Percentiles rank a stretch among this genome's conserved stretches.
Conservation (phyloP, 1,140 invertebrate species). For the Penaeus indicus region DNA sequence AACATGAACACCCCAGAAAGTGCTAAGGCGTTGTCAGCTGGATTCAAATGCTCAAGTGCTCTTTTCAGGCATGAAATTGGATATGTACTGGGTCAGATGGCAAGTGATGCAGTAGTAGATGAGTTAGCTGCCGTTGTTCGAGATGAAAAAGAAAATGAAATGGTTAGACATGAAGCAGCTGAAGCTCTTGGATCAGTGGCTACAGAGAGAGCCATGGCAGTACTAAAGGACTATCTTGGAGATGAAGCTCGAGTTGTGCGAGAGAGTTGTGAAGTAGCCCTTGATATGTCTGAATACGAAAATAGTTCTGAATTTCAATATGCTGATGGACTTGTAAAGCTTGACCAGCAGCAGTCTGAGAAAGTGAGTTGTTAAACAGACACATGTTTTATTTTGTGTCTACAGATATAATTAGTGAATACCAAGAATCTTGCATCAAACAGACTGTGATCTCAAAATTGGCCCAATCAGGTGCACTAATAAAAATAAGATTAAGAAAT, state of each 20-base stretch:
- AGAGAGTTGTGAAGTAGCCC: slow-evolving; percentile 96
- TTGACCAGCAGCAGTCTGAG: slow-evolving; percentile 33
- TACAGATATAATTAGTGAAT: too few relatives aligned
- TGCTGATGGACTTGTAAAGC: slow-evolving; percentile 73
- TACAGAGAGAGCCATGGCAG: slow-evolving; percentile 84
- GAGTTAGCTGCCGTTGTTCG: slow-evolving; percentile 82
- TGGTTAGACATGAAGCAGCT: slow-evolving; percentile 96
- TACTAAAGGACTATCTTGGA: slow-evolving; percentile 85
- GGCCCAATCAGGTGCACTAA: too few relatives aligned
- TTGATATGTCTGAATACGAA: slow-evolving; percentile 99
- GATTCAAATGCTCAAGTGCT: slow-evolving; percentile 78
- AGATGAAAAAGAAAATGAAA: slow-evolving; percentile 88
- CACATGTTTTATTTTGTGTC: neutral
- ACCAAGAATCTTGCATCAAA: too few relatives aligned
- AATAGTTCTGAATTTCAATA: slow-evolving; percentile 93
- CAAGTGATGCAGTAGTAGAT: slow-evolving; percentile 82
- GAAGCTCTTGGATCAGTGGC: slow-evolving; percentile 98
- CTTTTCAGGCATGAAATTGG: slow-evolving; percentile 98
- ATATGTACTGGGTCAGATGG: slow-evolving; percentile 97
- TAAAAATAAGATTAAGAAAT: too few relatives aligned
- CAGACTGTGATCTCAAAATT: too few relatives aligned
- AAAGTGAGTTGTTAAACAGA: slow-evolving; percentile 3
- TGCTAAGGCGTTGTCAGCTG: slow-evolving; percentile 84
- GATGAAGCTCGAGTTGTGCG: slow-evolving; percentile 90
- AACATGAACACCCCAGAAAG: slow-evolving; percentile 86